Evolutionary conservation across 2,888 invertebrate genomes (phyloP), one percentile per base, ranked within the genome.

Genomic region (Caenorhabditis drosophilae): DNA sequence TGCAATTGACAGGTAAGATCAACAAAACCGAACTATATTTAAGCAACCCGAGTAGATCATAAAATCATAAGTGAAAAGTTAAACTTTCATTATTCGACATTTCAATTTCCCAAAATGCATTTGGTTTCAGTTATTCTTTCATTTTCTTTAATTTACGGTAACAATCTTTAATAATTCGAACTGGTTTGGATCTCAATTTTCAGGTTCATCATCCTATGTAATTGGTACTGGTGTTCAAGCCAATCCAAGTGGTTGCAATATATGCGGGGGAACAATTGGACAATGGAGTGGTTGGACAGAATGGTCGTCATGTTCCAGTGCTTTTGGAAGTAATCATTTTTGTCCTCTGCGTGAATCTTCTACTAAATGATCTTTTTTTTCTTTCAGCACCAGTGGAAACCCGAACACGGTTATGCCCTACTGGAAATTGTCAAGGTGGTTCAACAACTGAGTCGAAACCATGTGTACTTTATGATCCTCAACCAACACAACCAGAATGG

Each of bases 401-500:
- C 18, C 59, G 72, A 3, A 62, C 62, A 1, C 23, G 72, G 26
- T 25, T 50, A 3, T 72, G 72, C 23, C 60, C 67, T 25, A 52
- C 69, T 20, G 67, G 63, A 38, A 69, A 69, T 36, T 72, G 72
- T 22, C 67, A 54, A 36, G 72, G 67, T 18, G 72, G 72, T 15
- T 69, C 67, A 16, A 26, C 55, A n/a, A 58, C 60, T 7, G 72
- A 72, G 53, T 63, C 72, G 1, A 49, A 62, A 35, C 69, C 69
- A 15, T 72, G 72, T 50, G 63, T 61, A 9, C 67, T 59, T n/a
- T 67, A 69, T 48, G 63, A 69, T 42, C 67, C 67, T 7, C 48
- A 59, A 38, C 69, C 72, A 44, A 60, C 68, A 36, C 68, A 67
- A 53, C 67, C 68, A 27, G 49, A 67, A 44, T 72, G 72, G 72